phyloP scores from a whole-genome alignment of 23 tunicate species.

The Phallusia fumigata region DNA sequence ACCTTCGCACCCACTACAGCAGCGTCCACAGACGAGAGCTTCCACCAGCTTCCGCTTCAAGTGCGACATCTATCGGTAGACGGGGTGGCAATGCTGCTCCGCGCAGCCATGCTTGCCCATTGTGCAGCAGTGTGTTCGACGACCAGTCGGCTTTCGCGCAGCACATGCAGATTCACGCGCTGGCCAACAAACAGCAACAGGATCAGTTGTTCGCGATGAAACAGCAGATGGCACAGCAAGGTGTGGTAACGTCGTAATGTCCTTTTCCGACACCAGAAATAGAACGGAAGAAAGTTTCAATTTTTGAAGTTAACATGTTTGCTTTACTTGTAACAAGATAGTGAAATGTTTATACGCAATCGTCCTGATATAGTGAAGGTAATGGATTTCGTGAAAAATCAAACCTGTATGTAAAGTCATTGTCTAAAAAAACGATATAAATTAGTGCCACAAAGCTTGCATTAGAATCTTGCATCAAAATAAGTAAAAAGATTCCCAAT shows the following conservation, averaged over 20 bases:
- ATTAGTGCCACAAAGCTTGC: too few relatives aligned
- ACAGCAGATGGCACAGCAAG: slow-evolving; percentile 17
- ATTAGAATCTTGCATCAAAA: too few relatives aligned
- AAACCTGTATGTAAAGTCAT: too few relatives aligned
- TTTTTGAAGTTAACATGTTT: too few relatives aligned
- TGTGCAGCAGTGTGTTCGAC: slow-evolving; percentile 22
- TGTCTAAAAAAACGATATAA: too few relatives aligned
- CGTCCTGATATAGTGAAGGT: too few relatives aligned
- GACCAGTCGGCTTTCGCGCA: slow-evolving; percentile 33
- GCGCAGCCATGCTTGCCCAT: slow-evolving; percentile 19
- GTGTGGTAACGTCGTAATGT: background rate
- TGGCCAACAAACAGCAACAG: slow-evolving; percentile 34
- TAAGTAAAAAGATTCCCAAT: too few relatives aligned
- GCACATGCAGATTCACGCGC: slow-evolving; percentile 56
- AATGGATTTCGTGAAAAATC: too few relatives aligned
- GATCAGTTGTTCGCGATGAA: slow-evolving; percentile 23
- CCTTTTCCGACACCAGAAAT: too few relatives aligned
- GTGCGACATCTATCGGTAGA: background rate
- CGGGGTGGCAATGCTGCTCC: slow-evolving; percentile 15
- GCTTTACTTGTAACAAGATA: too few relatives aligned
- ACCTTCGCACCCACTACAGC: slow-evolving; percentile 65
- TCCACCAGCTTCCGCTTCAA: slow-evolving; percentile 44
- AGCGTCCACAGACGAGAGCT: slow-evolving; percentile 67
- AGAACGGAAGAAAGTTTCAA: too few relatives aligned
- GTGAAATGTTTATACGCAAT: too few relatives aligned